These are phyloP conservation scores for Lymantria dispar DNA, from an alignment of 2,888 invertebrate genomes.

Conservation along the genomic window DNA sequence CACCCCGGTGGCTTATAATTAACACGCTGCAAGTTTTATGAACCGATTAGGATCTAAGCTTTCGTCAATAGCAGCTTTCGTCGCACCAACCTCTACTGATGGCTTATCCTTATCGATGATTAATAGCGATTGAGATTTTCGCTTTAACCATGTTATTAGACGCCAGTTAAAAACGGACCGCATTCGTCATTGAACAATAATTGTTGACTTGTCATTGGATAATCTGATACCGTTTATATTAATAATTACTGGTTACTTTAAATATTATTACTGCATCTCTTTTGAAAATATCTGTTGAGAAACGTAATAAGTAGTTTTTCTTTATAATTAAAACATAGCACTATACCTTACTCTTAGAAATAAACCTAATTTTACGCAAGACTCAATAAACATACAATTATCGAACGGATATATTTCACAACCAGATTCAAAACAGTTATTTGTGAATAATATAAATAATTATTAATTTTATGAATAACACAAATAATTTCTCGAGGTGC, in stretches of 20 bases:
- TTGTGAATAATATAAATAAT: no score
- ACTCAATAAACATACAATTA: no score
- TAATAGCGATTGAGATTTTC: constrained; percentile 79
- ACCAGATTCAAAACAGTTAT: no score
- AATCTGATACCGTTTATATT: constrained; percentile 55
- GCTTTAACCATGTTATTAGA: constrained; percentile 71
- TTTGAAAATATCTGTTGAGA: constrained; percentile 60
- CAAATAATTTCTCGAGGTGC: no score
- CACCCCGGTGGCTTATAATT: constrained; percentile 81
- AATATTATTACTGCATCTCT: constrained; percentile 7
- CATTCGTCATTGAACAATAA: constrained; percentile 64
- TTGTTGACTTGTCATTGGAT: constrained; percentile 64
- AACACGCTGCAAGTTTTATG: constrained; percentile 81
- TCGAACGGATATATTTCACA: no score
- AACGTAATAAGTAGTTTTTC: neutral
- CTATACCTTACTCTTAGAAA: no score
- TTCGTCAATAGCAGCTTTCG: constrained; percentile 80
- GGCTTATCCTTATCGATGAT: constrained; percentile 79
- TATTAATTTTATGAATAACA: no score
- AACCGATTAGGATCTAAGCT: constrained; percentile 82
- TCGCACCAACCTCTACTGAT: constrained; percentile 64
- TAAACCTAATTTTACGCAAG: no score
- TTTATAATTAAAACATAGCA: no score
- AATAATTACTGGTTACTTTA: constrained; percentile 26
- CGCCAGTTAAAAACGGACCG: constrained; percentile 59